Evolutionary conservation across 2,797 vertebrate genomes (phyloP).

Genomic region (Sparus aurata): DNA sequence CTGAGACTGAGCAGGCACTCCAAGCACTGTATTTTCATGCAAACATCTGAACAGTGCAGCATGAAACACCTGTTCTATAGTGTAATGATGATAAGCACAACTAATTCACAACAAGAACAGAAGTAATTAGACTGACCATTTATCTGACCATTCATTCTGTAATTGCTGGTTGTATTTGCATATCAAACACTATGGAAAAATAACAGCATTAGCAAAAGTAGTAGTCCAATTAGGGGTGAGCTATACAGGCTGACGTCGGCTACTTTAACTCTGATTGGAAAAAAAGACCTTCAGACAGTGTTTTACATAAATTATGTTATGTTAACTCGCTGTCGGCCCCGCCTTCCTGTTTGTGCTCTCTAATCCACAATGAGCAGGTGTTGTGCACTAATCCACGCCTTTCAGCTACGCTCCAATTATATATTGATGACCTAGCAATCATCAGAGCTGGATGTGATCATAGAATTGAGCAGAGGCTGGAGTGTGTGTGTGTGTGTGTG

Average conservation of each 20-base stretch:
- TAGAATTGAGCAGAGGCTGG: slow-evolving; percentile 24
- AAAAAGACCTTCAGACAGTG: slow-evolving; percentile 26
- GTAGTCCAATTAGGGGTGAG: slow-evolving; percentile 44
- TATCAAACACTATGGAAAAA: slow-evolving; percentile 63
- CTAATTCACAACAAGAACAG: slow-evolving; percentile 53
- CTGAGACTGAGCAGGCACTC: slow-evolving; percentile 29
- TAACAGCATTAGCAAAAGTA: slow-evolving; percentile 27
- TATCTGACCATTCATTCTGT: slow-evolving; percentile 59
- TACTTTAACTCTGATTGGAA: slow-evolving; percentile 42
- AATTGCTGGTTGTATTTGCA: slow-evolving; percentile 70
- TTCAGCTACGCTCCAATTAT: slow-evolving; percentile 75
- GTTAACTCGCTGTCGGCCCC: slow-evolving; percentile 21
- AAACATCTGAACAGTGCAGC: slow-evolving; percentile 37
- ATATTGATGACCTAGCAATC: slow-evolving; percentile 78
- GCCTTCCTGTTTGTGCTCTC: slow-evolving; percentile 49
- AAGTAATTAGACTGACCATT: slow-evolving; percentile 63
- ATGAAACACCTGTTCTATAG: slow-evolving; percentile 34
- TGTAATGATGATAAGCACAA: slow-evolving; percentile 52
- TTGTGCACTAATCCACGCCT: slow-evolving; percentile 73
- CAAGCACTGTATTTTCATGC: slow-evolving; percentile 25
- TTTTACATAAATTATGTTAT: slow-evolving; percentile 41
- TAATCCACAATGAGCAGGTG: slow-evolving; percentile 78
- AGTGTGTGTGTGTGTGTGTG: not conserved
- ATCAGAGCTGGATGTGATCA: slow-evolving; percentile 50
- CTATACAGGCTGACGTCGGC: slow-evolving; percentile 7